phyloP scores from a whole-genome alignment of 2,888 invertebrate species.

The Megaustenia siamemsis region DNA sequence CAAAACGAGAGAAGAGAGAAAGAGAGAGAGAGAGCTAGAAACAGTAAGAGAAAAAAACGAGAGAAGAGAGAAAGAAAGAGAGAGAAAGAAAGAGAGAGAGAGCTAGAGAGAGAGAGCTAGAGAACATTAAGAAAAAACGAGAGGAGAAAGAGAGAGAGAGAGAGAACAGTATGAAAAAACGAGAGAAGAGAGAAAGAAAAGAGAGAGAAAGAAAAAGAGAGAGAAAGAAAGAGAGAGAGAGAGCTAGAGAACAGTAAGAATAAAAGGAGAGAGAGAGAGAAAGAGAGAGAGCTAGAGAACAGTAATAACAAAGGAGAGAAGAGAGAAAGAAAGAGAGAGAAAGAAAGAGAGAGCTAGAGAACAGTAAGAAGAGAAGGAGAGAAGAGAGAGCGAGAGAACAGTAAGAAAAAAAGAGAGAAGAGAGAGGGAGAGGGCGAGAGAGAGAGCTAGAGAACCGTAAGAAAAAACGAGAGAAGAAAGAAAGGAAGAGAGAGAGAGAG shows the following conservation, averaged over 20 bases:
- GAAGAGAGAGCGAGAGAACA: not conserved
- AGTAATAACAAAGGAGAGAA: not conserved
- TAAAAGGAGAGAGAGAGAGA: not conserved
- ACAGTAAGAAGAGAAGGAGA: not conserved
- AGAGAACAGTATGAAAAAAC: no score
- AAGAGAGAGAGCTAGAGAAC: not conserved
- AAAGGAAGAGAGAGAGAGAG: no score
- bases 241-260: not conserved
- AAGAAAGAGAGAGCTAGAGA: no score
- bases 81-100: no score
- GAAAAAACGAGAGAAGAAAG: no score
- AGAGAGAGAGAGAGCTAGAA: not conserved
- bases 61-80: not conserved
- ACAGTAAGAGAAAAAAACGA: not conserved
- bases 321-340: not conserved
- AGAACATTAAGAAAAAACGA: no score
- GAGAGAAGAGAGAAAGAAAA: not conserved
- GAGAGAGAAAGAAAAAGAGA: not conserved
- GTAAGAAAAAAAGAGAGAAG: no score
- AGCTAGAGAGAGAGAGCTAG: no score
- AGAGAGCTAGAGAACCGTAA: no score
- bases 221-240: not conserved
- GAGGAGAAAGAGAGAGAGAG: no score
- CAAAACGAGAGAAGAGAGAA: not conserved
- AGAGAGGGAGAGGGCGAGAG: no score